These are phyloP conservation scores for Thalpophila matura DNA, from an alignment of 2,888 invertebrate species.

Conservation along the genomic window DNA sequence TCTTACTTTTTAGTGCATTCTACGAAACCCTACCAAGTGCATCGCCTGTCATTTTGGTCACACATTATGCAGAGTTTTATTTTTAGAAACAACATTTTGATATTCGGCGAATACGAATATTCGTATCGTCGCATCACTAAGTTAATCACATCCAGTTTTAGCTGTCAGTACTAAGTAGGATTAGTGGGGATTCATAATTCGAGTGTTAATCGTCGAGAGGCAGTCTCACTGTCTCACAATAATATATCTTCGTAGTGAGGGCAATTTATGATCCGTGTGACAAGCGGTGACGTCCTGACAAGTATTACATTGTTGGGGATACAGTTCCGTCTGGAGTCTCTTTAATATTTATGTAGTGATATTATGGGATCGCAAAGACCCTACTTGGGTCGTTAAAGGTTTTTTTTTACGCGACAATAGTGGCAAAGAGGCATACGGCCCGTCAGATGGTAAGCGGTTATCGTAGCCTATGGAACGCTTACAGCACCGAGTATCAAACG, in stretches of 20 bases:
- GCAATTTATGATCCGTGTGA: conserved; percentile 9
- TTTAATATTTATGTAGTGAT: not conserved
- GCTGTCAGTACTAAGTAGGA: conserved; percentile 6
- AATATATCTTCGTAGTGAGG: conserved; percentile 16
- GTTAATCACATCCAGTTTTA: not conserved
- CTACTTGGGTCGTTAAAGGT: not conserved
- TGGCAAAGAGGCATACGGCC: too few species aligned
- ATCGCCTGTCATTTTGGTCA: too few species aligned
- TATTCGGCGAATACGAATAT: too few species aligned
- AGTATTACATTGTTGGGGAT: conserved; percentile 20
- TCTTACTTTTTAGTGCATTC: too few species aligned
- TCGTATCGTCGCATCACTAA: too few species aligned
- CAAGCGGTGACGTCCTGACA: conserved; percentile 26
- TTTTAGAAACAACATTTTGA: too few species aligned
- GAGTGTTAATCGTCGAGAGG: conserved; percentile 11
- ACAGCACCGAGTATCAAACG: too few species aligned
- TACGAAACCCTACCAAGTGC: too few species aligned
- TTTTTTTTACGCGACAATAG: too few species aligned
- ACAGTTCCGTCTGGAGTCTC: not conserved
- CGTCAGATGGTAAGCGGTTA: too few species aligned
- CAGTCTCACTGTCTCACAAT: not conserved
- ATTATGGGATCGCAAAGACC: not conserved
- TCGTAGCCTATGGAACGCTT: too few species aligned
- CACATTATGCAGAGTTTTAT: too few species aligned
- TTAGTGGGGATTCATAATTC: conserved; percentile 19